Evolutionary conservation across 2,888 invertebrate species (phyloP).

Genomic region (Drosophila subquinaria): DNA sequence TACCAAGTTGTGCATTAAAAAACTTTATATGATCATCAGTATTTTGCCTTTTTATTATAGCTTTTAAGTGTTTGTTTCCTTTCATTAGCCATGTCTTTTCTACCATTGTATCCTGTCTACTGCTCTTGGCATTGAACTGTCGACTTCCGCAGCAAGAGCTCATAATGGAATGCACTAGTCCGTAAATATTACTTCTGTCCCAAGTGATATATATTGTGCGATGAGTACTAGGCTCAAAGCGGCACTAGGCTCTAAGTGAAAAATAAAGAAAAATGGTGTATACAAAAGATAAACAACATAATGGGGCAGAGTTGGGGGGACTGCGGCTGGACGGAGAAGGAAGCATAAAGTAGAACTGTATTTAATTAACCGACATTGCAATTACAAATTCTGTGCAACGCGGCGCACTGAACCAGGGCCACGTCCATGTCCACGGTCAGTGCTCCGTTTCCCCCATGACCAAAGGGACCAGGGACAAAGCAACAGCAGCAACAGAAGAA

Average conservation of each 20-base stretch:
- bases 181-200: constrained; percentile 22
- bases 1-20: too few relatives aligned
- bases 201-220: constrained; percentile 55
- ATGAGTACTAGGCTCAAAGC: constrained; percentile 24
- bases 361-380: constrained; percentile 84
- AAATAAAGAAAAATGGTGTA: constrained; percentile 60
- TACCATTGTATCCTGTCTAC: constrained; percentile 7
- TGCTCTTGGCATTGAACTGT: constrained; percentile 55
- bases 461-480: constrained; percentile 2
- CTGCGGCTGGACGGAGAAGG: not conserved
- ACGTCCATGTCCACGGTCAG: constrained; percentile 48
- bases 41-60: constrained; percentile 19
- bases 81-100: constrained; percentile 12
- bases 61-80: constrained; percentile 1
- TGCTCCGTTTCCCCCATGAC: constrained; percentile 3
- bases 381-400: constrained; percentile 83
- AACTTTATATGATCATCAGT: not conserved
- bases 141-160: constrained; percentile 24
- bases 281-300: constrained; percentile 71
- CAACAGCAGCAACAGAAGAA: constrained; percentile 58
- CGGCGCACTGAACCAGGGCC: constrained; percentile 52
- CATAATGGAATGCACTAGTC: constrained; percentile 39
- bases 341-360: constrained; percentile 81
- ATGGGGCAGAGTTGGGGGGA: constrained; percentile 7
- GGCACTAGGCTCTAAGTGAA: constrained; percentile 66